These are phyloP conservation scores for Melanotaenia boesemani DNA, from an alignment of 2,797 vertebrate species.

Conservation along the genomic window DNA sequence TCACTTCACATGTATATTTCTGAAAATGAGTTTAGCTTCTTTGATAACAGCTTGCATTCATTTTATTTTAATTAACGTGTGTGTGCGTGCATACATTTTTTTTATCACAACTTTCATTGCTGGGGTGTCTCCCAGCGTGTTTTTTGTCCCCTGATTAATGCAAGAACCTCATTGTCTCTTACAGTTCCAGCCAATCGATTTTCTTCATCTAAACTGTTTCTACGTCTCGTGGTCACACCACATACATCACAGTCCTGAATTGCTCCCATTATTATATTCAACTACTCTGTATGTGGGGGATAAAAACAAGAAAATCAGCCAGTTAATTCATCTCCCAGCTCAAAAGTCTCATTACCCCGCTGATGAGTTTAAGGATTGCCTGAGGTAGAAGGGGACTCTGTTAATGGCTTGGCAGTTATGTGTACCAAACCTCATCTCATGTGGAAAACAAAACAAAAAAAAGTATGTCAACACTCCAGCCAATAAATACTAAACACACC, in stretches of 20 bases:
- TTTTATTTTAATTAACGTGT: background rate
- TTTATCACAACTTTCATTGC: slow-evolving; percentile 22
- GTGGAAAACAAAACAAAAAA: slow-evolving; percentile 73
- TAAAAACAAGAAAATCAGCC: slow-evolving; percentile 75
- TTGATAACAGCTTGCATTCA: background rate
- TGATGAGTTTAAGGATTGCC: slow-evolving; percentile 84
- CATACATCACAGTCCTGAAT: slow-evolving; percentile 54
- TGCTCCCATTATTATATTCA: slow-evolving; percentile 59
- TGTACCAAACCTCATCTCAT: slow-evolving; percentile 61
- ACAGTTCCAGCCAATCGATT: slow-evolving; percentile 36
- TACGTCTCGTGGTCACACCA: slow-evolving; percentile 40
- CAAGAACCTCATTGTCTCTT: slow-evolving; percentile 35
- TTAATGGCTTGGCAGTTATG: slow-evolving; percentile 74
- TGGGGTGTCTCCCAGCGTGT: slow-evolving; percentile 12
- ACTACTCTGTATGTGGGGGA: slow-evolving; percentile 55
- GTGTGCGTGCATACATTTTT: background rate
- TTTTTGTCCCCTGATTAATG: slow-evolving; percentile 40
- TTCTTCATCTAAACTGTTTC: slow-evolving; percentile 30
- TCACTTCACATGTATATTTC: slow-evolving; percentile 9
- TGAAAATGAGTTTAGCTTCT: background rate
- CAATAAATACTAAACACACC: slow-evolving; percentile 68
- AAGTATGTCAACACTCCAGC: slow-evolving; percentile 63
- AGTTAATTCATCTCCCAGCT: slow-evolving; percentile 86
- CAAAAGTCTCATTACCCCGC: slow-evolving; percentile 83
- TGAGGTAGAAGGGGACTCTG: slow-evolving; percentile 70